These are phyloP conservation scores for Danio choprae DNA, from an alignment of 2,797 vertebrate genomes.

Conservation along the genomic window DNA sequence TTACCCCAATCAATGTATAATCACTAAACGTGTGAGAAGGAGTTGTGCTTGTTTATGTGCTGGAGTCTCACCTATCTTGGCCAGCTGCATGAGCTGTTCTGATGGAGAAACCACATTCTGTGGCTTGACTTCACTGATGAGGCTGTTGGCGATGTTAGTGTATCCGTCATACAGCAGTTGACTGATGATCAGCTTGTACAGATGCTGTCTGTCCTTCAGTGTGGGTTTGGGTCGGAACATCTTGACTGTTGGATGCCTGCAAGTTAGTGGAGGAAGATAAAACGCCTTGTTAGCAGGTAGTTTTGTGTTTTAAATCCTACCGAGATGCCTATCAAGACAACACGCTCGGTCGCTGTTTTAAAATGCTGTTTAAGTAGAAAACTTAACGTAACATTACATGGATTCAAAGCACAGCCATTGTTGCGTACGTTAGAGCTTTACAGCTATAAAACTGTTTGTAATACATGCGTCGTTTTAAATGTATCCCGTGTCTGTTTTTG, in stretches of 20 bases:
- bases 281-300: neutral
- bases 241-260: constrained; percentile 19
- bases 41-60: too few species aligned
- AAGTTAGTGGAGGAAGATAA: neutral
- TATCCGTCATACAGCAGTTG: constrained; percentile 96
- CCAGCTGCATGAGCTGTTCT: constrained; percentile 96
- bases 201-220: constrained; percentile 94
- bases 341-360: neutral
- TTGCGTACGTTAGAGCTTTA: neutral
- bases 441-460: neutral
- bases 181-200: constrained; percentile 96
- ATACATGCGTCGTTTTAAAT: neutral
- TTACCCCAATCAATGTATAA: neutral
- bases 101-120: constrained; percentile 92
- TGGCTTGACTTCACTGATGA: constrained; percentile 94
- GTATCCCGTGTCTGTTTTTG: neutral
- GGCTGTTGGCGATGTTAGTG: constrained; percentile 91
- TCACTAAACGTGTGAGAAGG: neutral
- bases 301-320: neutral
- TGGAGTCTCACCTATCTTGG: constrained; percentile 86
- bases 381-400: neutral
- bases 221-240: constrained; percentile 97
- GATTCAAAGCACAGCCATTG: neutral
- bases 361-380: neutral
- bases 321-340: neutral